These are phyloP conservation scores for Noctuana brunneofusca DNA, from an alignment of 2,888 invertebrate genomes.

Conservation along the genomic window DNA sequence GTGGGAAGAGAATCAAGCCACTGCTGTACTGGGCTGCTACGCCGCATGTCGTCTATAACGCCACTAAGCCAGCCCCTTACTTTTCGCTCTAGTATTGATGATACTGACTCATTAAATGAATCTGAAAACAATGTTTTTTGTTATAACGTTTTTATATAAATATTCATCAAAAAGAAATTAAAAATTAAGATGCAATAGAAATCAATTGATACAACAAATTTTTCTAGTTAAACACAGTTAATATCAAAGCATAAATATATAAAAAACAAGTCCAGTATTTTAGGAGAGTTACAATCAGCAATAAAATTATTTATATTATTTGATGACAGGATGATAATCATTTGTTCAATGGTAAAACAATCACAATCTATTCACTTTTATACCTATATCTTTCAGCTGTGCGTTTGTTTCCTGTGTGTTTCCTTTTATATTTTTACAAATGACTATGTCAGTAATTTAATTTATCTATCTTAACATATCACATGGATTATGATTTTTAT, in stretches of 20 bases:
- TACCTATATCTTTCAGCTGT: background rate
- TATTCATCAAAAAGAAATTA: too few relatives aligned
- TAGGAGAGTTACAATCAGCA: background rate
- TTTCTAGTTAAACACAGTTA: too few relatives aligned
- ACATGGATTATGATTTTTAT: too few relatives aligned
- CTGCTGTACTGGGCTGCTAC: conserved; percentile 88
- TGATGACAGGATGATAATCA: background rate
- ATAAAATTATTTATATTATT: background rate
- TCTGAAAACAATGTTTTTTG: conserved; percentile 50
- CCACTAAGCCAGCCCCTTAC: conserved; percentile 77
- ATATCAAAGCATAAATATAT: too few relatives aligned
- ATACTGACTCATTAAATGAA: conserved; percentile 75
- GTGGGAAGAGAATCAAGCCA: conserved; percentile 88
- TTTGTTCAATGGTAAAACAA: conserved; percentile 6
- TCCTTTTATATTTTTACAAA: too few relatives aligned
- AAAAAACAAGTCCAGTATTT: background rate
- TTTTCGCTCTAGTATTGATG: conserved; percentile 73
- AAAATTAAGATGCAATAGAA: too few relatives aligned
- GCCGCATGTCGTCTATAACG: conserved; percentile 83
- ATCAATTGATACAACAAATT: too few relatives aligned
- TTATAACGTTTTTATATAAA: background rate
- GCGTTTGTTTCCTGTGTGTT: too few relatives aligned
- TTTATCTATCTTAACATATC: too few relatives aligned
- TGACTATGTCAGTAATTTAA: too few relatives aligned
- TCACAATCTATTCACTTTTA: background rate